A percentile compares a stretch with the other conserved stretches of the same genome.
These are phyloP conservation scores for Cardiocondyla obscurior DNA, from an alignment of 1,140 invertebrate genomes.

Conservation along the genomic window DNA sequence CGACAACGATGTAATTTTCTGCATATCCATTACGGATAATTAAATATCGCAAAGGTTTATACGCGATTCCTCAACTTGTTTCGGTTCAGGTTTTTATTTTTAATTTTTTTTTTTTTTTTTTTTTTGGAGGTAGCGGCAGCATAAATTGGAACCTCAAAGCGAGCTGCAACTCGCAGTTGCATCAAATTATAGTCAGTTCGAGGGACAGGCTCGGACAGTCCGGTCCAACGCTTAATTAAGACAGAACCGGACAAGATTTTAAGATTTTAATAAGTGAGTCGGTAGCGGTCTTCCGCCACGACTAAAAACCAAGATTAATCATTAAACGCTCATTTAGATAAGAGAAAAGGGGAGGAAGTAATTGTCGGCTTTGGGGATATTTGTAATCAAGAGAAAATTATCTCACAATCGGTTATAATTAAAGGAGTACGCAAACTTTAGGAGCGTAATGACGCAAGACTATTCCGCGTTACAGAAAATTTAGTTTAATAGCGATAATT, in stretches of 20 bases:
- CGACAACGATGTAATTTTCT: neutral
- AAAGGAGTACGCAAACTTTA: neutral
- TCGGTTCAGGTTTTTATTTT: neutral
- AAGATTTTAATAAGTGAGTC: slow-evolving; percentile 71
- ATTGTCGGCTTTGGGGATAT: slow-evolving; percentile 19
- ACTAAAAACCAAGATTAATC: slow-evolving; percentile 80
- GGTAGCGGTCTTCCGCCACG: slow-evolving; percentile 5
- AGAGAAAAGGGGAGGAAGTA: neutral
- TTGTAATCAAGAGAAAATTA: slow-evolving; percentile 73
- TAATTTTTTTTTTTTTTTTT: neutral
- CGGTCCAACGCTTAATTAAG: slow-evolving; percentile 56
- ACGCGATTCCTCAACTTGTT: neutral
- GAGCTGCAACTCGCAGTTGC: neutral
- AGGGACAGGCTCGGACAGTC: neutral
- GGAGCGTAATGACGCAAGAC: no score
- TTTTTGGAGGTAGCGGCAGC: neutral
- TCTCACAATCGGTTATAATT: slow-evolving; percentile 33
- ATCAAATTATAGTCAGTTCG: slow-evolving; percentile 10
- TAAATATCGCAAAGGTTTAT: slow-evolving; percentile 12
- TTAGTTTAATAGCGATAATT: slow-evolving; percentile 56
- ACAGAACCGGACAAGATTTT: slow-evolving; percentile 20
- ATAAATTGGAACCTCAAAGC: slow-evolving; percentile 16
- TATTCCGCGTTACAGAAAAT: neutral
- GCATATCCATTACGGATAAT: slow-evolving; percentile 19
- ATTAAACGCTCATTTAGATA: slow-evolving; percentile 41